These are phyloP conservation scores for Drosophila biarmipes DNA, from an alignment of 1,140 invertebrate species.

Conservation along the genomic window DNA sequence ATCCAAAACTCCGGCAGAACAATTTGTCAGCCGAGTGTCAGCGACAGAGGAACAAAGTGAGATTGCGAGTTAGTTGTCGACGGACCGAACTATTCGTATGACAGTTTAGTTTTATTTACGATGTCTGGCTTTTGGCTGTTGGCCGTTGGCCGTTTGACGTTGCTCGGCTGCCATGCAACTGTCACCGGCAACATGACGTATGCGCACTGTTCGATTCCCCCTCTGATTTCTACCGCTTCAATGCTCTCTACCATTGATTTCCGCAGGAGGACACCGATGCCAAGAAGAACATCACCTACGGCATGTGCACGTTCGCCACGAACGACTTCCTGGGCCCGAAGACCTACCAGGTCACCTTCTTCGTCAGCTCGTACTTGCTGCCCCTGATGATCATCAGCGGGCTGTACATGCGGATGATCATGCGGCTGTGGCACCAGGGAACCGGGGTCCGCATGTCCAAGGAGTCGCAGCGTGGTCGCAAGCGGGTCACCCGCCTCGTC, in stretches of 20 bases:
- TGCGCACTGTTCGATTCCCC: slow-evolving; percentile 46
- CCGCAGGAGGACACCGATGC: slow-evolving; percentile 39
- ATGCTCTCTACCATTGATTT: not conserved
- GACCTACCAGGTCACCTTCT: slow-evolving; percentile 75
- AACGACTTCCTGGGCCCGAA: slow-evolving; percentile 37
- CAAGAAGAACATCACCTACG: slow-evolving; percentile 47
- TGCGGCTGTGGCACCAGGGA: slow-evolving; percentile 93
- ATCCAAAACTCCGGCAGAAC: slow-evolving; percentile 26
- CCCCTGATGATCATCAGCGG: slow-evolving; percentile 93
- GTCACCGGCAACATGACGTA: slow-evolving; percentile 53
- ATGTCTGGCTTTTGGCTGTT: slow-evolving; percentile 29
- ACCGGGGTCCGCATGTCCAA: slow-evolving; percentile 89
- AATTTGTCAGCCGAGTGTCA: slow-evolving; percentile 49
- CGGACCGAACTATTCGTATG: slow-evolving; percentile 47
- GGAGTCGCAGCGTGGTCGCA: slow-evolving; percentile 91
- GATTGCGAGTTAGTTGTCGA: slow-evolving; percentile 52
- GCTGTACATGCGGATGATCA: slow-evolving; percentile 95
- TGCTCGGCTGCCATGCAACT: slow-evolving; percentile 50
- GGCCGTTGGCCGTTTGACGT: slow-evolving; percentile 21
- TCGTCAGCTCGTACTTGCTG: slow-evolving; percentile 88
- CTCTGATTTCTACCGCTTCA: not conserved
- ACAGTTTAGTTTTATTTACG: slow-evolving; percentile 57
- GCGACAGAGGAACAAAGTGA: slow-evolving; percentile 39
- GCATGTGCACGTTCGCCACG: slow-evolving; percentile 48
- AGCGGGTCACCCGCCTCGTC: slow-evolving; percentile 96